Conservation (phyloP, 2,113 vertebrate species). For the Aviceda subcristata region DNA sequence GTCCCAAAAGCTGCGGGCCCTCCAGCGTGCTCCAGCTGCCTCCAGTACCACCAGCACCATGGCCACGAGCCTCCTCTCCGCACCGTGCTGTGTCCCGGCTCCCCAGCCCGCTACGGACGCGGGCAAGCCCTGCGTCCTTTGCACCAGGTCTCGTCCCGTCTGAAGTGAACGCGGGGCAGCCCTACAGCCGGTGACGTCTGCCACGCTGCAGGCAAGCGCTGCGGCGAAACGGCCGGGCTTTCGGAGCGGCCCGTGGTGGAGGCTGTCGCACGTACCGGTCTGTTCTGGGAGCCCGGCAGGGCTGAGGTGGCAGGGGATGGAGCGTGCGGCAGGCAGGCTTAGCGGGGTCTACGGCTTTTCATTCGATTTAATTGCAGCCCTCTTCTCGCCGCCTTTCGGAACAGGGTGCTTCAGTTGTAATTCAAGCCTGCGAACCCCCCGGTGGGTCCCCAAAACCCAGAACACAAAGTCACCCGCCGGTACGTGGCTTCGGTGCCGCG, state of each 20-base stretch:
- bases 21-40: background rate
- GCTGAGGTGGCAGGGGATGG: background rate
- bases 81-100: fast-evolving
- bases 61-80: background rate
- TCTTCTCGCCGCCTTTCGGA: background rate
- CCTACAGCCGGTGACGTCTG: background rate
- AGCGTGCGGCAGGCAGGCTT: fast-evolving
- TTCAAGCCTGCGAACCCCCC: background rate
- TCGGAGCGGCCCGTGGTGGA: background rate
- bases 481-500: fast-evolving
- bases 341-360: background rate
- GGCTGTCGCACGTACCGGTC: too few species aligned
- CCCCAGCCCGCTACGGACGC: fast-evolving
- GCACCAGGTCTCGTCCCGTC: background rate
- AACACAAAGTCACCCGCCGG: background rate
- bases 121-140: background rate
- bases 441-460: background rate
- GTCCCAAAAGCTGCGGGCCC: fast-evolving
- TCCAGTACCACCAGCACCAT: background rate
- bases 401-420: background rate
- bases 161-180: background rate
- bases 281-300: background rate
- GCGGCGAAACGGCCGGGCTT: background rate
- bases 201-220: background rate
- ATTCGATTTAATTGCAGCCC: fast-evolving